A percentile compares a stretch with the other conserved stretches of the same genome.
These are phyloP conservation scores for Batillaria attramentaria DNA, from an alignment of 1,140 invertebrate species.

Conservation along the genomic window DNA sequence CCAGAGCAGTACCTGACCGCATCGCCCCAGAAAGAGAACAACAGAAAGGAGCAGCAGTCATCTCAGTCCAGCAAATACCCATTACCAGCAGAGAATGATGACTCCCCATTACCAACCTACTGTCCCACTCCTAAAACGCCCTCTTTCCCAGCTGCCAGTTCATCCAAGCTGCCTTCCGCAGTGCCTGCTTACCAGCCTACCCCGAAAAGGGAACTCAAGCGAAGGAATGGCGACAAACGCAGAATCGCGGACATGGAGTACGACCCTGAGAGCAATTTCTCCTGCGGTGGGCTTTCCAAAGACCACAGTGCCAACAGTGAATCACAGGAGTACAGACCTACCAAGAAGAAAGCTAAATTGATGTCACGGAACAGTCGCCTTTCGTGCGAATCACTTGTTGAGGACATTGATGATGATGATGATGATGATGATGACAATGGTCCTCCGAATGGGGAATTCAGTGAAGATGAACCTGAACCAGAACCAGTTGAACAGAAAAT, in stretches of 20 bases:
- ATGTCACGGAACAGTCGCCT: not conserved
- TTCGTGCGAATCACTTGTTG: conserved; percentile 16
- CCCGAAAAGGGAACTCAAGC: conserved; percentile 77
- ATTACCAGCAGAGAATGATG: not conserved
- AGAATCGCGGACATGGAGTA: conserved; percentile 54
- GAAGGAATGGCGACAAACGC: conserved; percentile 48
- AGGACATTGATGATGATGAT: conserved; percentile 34
- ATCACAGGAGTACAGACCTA: not conserved
- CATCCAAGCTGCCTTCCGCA: conserved; percentile 54
- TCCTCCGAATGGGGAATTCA: conserved; percentile 33
- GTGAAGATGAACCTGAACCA: conserved; percentile 36
- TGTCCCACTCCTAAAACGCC: conserved; percentile 32
- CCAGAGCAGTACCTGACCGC: conserved; percentile 1
- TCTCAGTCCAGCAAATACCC: not conserved
- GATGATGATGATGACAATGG: conserved; percentile 39
- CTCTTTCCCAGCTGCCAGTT: conserved; percentile 32
- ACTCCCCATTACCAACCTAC: not conserved
- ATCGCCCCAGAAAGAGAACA: not conserved
- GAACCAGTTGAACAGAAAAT: not conserved
- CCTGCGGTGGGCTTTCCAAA: conserved; percentile 25
- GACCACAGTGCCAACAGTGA: not conserved
- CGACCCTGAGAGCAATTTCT: conserved; percentile 63
- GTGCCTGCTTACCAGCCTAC: conserved; percentile 77
- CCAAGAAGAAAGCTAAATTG: conserved; percentile 6
- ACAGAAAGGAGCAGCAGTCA: not conserved